Evolutionary conservation across 2,888 invertebrate species (phyloP), one percentile per base, ranked within the genome.

Genomic region (Drosophila kanekoi): DNA sequence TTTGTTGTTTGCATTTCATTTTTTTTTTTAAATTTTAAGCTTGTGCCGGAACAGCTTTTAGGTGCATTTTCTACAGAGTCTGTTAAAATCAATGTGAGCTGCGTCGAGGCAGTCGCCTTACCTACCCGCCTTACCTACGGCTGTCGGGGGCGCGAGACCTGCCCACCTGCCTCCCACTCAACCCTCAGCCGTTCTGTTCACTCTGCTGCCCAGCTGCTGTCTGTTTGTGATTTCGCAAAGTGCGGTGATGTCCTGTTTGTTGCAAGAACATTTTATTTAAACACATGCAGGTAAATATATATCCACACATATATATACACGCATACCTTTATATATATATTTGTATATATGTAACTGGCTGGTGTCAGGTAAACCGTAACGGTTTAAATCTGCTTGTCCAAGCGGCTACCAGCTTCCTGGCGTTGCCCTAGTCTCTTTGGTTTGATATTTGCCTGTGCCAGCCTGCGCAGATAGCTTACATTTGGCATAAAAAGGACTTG

Each of bases 311-410:
- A 37, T 45, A 35, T 52, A 20, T 44, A 56, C 57, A 40, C 18
- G 37, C 10, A 35, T 54, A 38, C 32, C 14, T 38, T 9, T 41
- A 45, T 43, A 4, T 52, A 18, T 58, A 33, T 48, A 32, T 44
- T 8, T 44, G 23, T 57, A 11, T 51, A 54, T 64, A 33, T 56
- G 16, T 37, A 51, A 47, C 40, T 56, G 70, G n/a, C 18, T 62
- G 67, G 73, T 73, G 56, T 71, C 77, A 83, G 81, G 72, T 77
- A 79, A 75, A 74, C 77, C 83, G 78, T 61, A 86, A 88, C 81
- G 84, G 65, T 75, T 86, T 86, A 86, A 86, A 88, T 83, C 87
- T 87, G 77, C 81, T 88, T 86, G 81, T 80, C 80, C 86, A 72
- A 68, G 60, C 65, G 18, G 35, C 53, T 51, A 43, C 59, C 13